Percentiles rank a stretch among this genome's conserved stretches.
Conservation (phyloP, 2,888 invertebrate genomes). For the Fragum whitleyi region DNA sequence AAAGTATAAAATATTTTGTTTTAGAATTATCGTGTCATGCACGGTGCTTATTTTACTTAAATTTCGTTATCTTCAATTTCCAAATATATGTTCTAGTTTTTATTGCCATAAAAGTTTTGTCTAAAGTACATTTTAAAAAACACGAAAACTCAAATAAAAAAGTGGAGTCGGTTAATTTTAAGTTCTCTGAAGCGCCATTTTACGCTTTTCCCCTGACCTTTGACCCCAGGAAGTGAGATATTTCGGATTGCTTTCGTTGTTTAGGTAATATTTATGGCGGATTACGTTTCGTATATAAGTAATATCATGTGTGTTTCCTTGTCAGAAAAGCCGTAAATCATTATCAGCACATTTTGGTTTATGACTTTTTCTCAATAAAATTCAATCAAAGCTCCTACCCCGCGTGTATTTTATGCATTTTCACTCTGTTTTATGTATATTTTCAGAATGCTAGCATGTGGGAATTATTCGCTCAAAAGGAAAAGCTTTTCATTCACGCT, state of each 20-base stretch:
- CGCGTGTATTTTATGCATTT: conserved; percentile 37
- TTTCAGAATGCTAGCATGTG: conserved; percentile 50
- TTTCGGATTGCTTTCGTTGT: conserved; percentile 28
- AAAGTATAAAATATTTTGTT: too few relatives aligned
- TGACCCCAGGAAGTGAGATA: conserved; percentile 10
- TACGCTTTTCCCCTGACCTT: conserved; percentile 14
- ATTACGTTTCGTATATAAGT: conserved; percentile 47
- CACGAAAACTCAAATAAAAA: background rate
- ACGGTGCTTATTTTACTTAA: too few relatives aligned
- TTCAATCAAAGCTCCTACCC: conserved; percentile 34
- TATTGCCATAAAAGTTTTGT: too few relatives aligned
- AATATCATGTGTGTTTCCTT: conserved; percentile 38
- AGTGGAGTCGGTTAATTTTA: conserved; percentile 15
- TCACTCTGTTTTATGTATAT: conserved; percentile 42
- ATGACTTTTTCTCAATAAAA: conserved; percentile 51
- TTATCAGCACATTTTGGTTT: conserved; percentile 38
- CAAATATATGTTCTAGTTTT: too few relatives aligned
- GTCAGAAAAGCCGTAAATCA: conserved; percentile 25
- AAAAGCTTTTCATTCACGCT: conserved; percentile 32
- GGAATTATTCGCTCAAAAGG: conserved; percentile 32
- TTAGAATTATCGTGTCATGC: too few relatives aligned
- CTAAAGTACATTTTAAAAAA: too few relatives aligned
- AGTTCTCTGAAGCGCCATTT: conserved; percentile 15
- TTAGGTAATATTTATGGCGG: conserved; percentile 39
- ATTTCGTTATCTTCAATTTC: too few relatives aligned